Evolutionary conservation across 2,113 vertebrate species (phyloP).

Genomic region (Zingel zingel): DNA sequence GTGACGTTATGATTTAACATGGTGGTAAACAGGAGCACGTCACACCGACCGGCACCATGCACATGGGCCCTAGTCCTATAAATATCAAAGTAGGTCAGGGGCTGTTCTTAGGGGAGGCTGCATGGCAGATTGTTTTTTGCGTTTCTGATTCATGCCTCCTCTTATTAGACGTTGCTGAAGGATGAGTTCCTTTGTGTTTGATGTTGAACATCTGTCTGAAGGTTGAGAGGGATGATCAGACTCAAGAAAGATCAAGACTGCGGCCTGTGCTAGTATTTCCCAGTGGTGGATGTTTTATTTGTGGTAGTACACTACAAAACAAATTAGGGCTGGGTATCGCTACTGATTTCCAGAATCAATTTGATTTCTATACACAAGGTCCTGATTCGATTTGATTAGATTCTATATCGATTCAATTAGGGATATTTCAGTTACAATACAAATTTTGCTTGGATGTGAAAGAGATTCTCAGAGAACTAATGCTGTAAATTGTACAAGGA

Average conservation of each 20-base stretch:
- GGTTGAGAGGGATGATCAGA: slow-evolving; percentile 36
- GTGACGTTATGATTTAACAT: slow-evolving; percentile 55
- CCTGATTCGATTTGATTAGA: too few species aligned
- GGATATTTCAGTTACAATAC: too few species aligned
- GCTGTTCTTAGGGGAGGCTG: slow-evolving; percentile 38
- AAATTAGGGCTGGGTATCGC: too few species aligned
- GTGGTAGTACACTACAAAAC: neutral
- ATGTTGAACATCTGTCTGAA: slow-evolving; percentile 59
- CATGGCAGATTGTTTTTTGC: slow-evolving; percentile 55
- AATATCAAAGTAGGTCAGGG: slow-evolving; percentile 79
- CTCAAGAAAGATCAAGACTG: slow-evolving; percentile 27
- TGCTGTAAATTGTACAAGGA: too few species aligned
- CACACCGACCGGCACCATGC: slow-evolving; percentile 9
- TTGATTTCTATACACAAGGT: too few species aligned
- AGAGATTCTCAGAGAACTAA: too few species aligned
- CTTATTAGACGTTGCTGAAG: slow-evolving; percentile 40
- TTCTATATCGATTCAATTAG: too few species aligned
- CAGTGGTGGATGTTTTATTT: neutral
- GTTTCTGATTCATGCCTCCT: slow-evolving; percentile 57
- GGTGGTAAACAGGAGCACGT: slow-evolving; percentile 45
- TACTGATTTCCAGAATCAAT: too few species aligned
- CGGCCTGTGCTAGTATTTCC: neutral
- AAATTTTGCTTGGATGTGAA: too few species aligned
- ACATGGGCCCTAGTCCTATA: slow-evolving; percentile 58
- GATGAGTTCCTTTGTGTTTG: slow-evolving; percentile 44